A percentile compares a stretch with the other conserved stretches of the same genome.
Evolutionary conservation across 2,797 vertebrate species (phyloP).

Genomic region (Lepidocolaptes lacrymiger): DNA sequence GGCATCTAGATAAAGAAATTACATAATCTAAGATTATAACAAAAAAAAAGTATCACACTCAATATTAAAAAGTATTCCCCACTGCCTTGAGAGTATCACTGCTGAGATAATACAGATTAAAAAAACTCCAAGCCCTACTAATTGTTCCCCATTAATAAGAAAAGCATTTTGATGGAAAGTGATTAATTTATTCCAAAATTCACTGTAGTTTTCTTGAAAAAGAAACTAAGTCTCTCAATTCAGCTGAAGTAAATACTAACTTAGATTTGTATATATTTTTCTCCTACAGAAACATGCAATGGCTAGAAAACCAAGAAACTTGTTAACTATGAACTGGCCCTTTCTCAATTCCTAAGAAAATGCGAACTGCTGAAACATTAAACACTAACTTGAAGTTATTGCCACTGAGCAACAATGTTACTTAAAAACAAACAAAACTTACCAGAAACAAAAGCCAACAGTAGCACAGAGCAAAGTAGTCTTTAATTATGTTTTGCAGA

Average conservation of each 20-base stretch:
- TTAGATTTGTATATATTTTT: neutral
- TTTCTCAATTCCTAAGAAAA: conserved; percentile 30
- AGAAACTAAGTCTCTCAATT: neutral
- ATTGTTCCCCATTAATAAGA: neutral
- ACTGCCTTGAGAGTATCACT: neutral
- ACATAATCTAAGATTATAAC: neutral
- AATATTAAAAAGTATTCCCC: neutral
- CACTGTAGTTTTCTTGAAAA: neutral
- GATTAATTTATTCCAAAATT: neutral
- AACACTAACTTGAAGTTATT: neutral
- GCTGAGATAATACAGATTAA: neutral
- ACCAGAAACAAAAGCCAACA: neutral
- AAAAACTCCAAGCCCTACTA: neutral
- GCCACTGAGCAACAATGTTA: neutral
- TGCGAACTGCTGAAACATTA: neutral
- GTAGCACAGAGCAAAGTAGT: neutral
- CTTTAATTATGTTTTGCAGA: neutral
- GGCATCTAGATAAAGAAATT: neutral
- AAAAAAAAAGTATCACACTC: neutral
- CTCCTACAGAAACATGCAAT: neutral
- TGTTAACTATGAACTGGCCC: neutral
- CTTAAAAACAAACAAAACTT: neutral
- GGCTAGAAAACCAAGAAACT: neutral
- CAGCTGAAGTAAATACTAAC: neutral
- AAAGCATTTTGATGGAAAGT: neutral